Evolutionary conservation across 2,113 vertebrate genomes (phyloP).

Genomic region (Uropsilus gracilis): DNA sequence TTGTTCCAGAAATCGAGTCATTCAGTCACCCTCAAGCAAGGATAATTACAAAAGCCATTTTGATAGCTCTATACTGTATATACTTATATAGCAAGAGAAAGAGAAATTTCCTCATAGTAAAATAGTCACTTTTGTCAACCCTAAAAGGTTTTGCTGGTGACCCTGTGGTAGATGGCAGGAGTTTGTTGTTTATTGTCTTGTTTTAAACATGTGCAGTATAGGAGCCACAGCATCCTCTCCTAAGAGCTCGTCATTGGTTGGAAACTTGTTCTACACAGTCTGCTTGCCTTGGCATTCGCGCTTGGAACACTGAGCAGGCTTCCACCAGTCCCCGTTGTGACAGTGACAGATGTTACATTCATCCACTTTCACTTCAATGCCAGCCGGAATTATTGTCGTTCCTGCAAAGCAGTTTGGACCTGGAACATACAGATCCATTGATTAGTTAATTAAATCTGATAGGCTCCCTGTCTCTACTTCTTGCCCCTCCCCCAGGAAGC

Average conservation of each 20-base stretch:
- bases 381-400: conserved; percentile 98
- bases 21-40: conserved; percentile 66
- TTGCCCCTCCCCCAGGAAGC: fast-evolving
- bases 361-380: conserved; percentile 99
- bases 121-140: conserved; percentile 79
- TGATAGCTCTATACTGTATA: conserved; percentile 52
- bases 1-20: conserved; percentile 48
- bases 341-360: conserved; percentile 99
- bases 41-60: conserved; percentile 72
- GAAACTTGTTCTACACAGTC: conserved; percentile 88
- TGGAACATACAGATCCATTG: conserved; percentile 84
- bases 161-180: conserved; percentile 80
- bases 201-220: conserved; percentile 58
- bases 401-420: conserved; percentile 99
- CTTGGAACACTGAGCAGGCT: conserved; percentile 97
- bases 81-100: conserved; percentile 65
- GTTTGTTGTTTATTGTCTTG: conserved; percentile 44
- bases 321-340: conserved; percentile 99
- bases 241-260: conserved; percentile 65
- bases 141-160: conserved; percentile 83
- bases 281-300: conserved; percentile 98
- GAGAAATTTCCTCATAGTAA: conserved; percentile 61
- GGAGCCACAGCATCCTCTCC: conserved; percentile 50
- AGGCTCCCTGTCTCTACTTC: not conserved
- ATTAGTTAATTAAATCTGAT: conserved; percentile 55